phyloP scores from a whole-genome alignment of 2,797 vertebrate species.

The Halcyon smyrnensis region DNA sequence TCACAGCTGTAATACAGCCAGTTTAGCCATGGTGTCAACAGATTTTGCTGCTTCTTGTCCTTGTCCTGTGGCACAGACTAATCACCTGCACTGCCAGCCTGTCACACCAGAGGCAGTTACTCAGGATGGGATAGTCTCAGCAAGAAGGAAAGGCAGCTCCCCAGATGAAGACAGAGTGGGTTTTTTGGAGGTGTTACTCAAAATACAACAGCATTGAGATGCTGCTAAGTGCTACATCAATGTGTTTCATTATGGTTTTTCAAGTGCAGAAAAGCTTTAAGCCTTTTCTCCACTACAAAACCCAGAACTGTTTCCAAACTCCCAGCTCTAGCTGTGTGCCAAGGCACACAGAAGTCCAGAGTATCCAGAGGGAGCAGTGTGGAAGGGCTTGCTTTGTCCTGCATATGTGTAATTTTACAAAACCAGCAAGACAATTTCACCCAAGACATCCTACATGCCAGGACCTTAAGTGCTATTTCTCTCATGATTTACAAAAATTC shows the following conservation, averaged over 20 bases:
- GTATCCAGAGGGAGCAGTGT: not conserved
- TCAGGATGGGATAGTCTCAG: not conserved
- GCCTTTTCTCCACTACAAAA: not conserved
- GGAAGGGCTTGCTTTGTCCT: not conserved
- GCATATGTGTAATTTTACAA: not conserved
- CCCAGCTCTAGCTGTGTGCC: not conserved
- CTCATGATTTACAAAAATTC: not conserved
- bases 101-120: not conserved
- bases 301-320: not conserved
- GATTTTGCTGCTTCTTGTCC: not conserved
- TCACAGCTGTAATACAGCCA: not conserved
- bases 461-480: not conserved
- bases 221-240: not conserved
- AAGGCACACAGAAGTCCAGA: not conserved
- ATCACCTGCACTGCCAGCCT: not conserved
- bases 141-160: not conserved
- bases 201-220: not conserved
- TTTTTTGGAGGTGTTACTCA: not conserved
- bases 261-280: not conserved
- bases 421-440: not conserved
- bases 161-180: not conserved
- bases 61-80: not conserved
- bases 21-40: not conserved
- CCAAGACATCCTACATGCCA: not conserved
- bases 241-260: not conserved